phyloP scores from a whole-genome alignment of 2,888 invertebrate genomes.

The Diploptera punctata region DNA sequence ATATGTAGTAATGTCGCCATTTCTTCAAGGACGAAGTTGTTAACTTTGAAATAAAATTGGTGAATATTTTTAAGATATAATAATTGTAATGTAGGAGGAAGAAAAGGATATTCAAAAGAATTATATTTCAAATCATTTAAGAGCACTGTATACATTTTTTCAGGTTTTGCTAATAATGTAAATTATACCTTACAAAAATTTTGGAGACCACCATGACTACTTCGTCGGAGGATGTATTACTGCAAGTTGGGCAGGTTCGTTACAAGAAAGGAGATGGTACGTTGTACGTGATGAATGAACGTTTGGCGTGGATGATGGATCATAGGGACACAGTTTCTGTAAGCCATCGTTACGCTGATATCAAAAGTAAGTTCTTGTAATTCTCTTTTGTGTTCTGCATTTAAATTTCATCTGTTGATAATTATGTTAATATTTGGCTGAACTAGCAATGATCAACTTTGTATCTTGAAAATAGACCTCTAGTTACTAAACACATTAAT shows the following conservation, averaged over 20 bases:
- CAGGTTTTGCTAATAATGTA: background rate
- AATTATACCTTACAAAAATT: background rate
- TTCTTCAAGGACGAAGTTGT: conserved; percentile 31
- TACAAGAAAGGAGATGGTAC: conserved; percentile 97
- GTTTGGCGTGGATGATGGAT: conserved; percentile 96
- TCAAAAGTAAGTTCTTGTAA: conserved; percentile 84
- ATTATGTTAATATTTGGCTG: no score
- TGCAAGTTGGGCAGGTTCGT: conserved; percentile 90
- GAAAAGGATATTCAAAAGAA: no score
- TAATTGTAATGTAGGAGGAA: no score
- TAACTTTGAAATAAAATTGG: no score
- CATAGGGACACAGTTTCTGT: conserved; percentile 91
- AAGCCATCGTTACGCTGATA: conserved; percentile 93
- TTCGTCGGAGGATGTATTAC: conserved; percentile 92
- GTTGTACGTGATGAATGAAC: conserved; percentile 93
- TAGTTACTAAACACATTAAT: no score
- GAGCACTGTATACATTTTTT: no score
- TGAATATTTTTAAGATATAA: no score
- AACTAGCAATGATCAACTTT: no score
- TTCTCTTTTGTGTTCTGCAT: no score
- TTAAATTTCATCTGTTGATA: no score
- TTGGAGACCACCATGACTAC: conserved; percentile 70
- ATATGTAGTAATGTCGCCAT: conserved; percentile 23
- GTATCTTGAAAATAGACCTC: no score
- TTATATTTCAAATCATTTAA: no score